Conservation (phyloP, 2,113 vertebrate genomes). For the Chiloscyllium plagiosum region DNA sequence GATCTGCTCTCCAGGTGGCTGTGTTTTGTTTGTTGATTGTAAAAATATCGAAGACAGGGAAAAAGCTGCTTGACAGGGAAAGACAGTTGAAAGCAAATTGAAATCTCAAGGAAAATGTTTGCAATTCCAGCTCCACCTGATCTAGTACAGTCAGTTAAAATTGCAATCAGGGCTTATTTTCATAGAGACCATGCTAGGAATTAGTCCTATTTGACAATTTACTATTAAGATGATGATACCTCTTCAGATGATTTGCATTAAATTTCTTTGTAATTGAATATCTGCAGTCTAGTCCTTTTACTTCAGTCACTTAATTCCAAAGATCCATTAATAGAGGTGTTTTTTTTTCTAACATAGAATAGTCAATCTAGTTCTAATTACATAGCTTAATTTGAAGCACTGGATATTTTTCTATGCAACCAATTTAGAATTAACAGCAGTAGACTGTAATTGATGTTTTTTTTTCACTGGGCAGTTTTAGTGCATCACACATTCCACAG, state of each 20-base stretch:
- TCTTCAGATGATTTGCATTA: background rate
- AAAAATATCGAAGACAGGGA: background rate
- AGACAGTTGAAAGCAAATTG: background rate
- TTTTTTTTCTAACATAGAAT: background rate
- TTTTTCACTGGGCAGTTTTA: background rate
- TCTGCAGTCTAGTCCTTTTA: conserved; percentile 1
- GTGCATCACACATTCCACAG: background rate
- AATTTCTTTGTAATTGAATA: background rate
- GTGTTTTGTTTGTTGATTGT: background rate
- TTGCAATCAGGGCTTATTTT: background rate
- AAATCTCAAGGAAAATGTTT: background rate
- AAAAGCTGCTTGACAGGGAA: background rate
- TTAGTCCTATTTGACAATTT: background rate
- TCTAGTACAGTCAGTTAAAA: background rate
- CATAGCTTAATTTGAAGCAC: background rate
- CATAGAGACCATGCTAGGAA: background rate
- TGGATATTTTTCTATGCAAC: background rate
- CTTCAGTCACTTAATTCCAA: conserved; percentile 3
- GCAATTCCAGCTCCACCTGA: background rate
- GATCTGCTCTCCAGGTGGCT: background rate
- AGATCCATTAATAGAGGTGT: background rate
- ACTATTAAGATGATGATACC: background rate
- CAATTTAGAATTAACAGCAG: conserved; percentile 4
- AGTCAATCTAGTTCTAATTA: conserved; percentile 17
- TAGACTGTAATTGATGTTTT: background rate